These are phyloP conservation scores for Agriopis aurantiaria DNA, from an alignment of 2,888 invertebrate genomes.

Conservation along the genomic window DNA sequence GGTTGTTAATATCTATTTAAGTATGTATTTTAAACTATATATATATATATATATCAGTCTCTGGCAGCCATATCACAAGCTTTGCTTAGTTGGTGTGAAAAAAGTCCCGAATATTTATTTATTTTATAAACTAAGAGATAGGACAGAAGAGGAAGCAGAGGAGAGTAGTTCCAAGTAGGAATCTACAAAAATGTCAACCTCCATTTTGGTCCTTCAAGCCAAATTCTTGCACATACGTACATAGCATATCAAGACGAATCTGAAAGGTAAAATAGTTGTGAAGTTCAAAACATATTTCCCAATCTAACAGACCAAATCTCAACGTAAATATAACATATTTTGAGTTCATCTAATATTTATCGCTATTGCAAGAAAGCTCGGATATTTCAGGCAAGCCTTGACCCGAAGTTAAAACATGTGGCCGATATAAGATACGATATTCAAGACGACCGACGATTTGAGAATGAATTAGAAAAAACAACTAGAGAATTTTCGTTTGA, in stretches of 20 bases:
- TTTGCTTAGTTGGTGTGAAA: too few relatives aligned
- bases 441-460: constrained; percentile 36
- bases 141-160: too few relatives aligned
- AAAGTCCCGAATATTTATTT: too few relatives aligned
- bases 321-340: constrained; percentile 11
- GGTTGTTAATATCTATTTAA: too few relatives aligned
- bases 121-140: too few relatives aligned
- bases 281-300: constrained; percentile 22
- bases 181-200: neutral
- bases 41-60: too few relatives aligned
- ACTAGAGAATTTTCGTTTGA: constrained; percentile 31
- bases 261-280: neutral
- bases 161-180: too few relatives aligned
- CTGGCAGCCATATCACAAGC: too few relatives aligned
- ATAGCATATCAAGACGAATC: neutral
- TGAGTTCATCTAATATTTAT: constrained; percentile 24
- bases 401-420: constrained; percentile 40
- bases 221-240: neutral
- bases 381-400: constrained; percentile 46
- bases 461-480: constrained; percentile 36
- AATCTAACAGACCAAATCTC: constrained; percentile 21
- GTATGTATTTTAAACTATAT: too few relatives aligned
- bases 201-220: neutral
- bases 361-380: constrained; percentile 32
- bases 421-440: constrained; percentile 39